Conservation (phyloP, 1,140 invertebrate genomes). For the Triops cancriformis region DNA sequence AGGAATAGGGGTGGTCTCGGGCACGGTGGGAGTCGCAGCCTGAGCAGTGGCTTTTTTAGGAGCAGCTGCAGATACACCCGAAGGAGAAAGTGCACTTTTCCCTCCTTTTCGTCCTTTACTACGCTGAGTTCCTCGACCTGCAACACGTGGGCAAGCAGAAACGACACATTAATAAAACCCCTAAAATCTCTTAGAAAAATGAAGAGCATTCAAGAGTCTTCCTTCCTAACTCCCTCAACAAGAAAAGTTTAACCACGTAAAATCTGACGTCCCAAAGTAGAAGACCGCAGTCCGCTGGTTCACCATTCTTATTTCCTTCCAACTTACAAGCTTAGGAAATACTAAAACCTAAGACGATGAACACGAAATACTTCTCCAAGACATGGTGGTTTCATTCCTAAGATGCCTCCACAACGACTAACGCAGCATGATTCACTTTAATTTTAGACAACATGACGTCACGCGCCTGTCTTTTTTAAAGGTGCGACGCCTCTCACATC, state of each 20-base stretch:
- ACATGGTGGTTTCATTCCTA: too few relatives aligned
- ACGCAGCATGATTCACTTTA: neutral
- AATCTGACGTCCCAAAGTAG: too few relatives aligned
- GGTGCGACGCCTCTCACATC: neutral
- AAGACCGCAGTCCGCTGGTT: too few relatives aligned
- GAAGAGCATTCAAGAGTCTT: too few relatives aligned
- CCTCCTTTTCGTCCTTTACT: slow-evolving; percentile 1
- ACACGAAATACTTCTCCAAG: too few relatives aligned
- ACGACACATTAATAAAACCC: neutral
- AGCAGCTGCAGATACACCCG: neutral
- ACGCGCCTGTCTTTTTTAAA: neutral
- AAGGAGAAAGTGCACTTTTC: neutral
- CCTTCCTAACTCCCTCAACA: too few relatives aligned
- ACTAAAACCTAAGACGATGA: too few relatives aligned
- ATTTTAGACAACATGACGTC: neutral
- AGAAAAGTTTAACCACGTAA: too few relatives aligned
- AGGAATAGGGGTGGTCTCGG: neutral
- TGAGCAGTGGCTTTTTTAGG: neutral
- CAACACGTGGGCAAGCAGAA: neutral
- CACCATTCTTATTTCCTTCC: too few relatives aligned
- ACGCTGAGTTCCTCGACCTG: neutral
- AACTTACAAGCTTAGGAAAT: too few relatives aligned
- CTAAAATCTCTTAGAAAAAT: too few relatives aligned
- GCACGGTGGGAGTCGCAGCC: neutral
- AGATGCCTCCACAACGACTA: too few relatives aligned